phyloP scores from a whole-genome alignment of 2,888 invertebrate species.

The Amblyjoppa proteus region DNA sequence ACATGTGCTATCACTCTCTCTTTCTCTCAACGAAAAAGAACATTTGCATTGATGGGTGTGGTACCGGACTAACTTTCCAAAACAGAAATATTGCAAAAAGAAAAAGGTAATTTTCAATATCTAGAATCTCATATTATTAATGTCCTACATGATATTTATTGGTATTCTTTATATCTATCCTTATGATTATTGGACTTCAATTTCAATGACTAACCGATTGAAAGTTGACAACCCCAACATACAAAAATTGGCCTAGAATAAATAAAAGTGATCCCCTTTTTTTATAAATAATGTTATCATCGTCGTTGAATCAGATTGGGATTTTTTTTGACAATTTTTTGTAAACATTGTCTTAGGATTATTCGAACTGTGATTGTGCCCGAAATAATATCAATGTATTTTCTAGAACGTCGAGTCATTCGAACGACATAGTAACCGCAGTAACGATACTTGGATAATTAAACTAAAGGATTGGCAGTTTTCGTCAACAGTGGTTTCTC shows the following conservation, averaged over 20 bases:
- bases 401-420: conserved; percentile 63
- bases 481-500: conserved; percentile 69
- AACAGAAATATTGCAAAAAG: conserved; percentile 13
- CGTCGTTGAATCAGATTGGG: conserved; percentile 42
- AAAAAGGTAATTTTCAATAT: conserved; percentile 18
- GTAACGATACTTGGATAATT: conserved; percentile 55
- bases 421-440: conserved; percentile 63
- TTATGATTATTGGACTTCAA: conserved; percentile 54
- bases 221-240: conserved; percentile 35
- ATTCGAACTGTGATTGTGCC: conserved; percentile 17
- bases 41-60: conserved; percentile 7
- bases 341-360: conserved; percentile 17
- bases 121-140: conserved; percentile 56
- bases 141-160: conserved; percentile 65
- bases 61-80: conserved; percentile 15
- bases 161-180: conserved; percentile 51
- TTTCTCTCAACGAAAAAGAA: conserved; percentile 26
- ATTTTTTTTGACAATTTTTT: conserved; percentile 12
- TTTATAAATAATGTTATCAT: conserved; percentile 51
- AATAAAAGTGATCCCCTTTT: conserved; percentile 55
- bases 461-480: conserved; percentile 74
- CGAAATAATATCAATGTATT: conserved; percentile 37
- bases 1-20: conserved; percentile 7
- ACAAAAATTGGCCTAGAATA: conserved; percentile 65
- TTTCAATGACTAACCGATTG: conserved; percentile 56